Evolutionary conservation across 2,888 invertebrate species (phyloP), one percentile per base, ranked within the genome.

Genomic region (Heliothis peltigera): DNA sequence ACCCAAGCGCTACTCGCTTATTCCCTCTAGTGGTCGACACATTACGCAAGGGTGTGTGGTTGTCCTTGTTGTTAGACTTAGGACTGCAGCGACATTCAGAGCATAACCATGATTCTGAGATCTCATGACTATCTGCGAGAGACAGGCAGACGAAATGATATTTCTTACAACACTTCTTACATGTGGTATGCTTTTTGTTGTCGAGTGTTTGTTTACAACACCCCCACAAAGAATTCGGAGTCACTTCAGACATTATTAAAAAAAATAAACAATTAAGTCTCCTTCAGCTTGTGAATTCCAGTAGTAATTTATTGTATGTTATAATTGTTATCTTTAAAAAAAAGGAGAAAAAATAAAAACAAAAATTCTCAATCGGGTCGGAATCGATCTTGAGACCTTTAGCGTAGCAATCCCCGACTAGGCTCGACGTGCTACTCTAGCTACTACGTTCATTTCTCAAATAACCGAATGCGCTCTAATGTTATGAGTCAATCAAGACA

Each of bases 1-100:
- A 52, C 15, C 35, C 35, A 35, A 39, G 32, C 19, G 52, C 52
- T 52, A 18, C 15, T 25, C 52, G 28, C 35, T 35, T 52, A 52
- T 52, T 52, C 4, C 52, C 35, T 35, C 52, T 52, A 18, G 52
- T 35, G n/a, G 52, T 52, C 12, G 52, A 52, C 18, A 52, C 52
- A 35, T 32, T 35, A 32, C 35, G 32, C n/a, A 35, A 32, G 15
- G 21, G 17, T 32, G 52, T 32, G 18, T 19, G 19, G 17, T 52
- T 42, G 10, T 42, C 42, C 15, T 15, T 42, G 42, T 15, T 42
- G 42, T 15, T 15, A 42, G 42, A 42, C 42, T 32, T 42, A 15
- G 42, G 42, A 42, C 15, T 15, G 42, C 42, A 42, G 42, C 42
- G 42, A 15, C 42, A 42, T 15, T 42, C 42, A 42, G 42, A 42